A percentile compares a stretch with the other conserved stretches of the same genome.
Conservation (phyloP, 2,888 invertebrate species). For the Busseola fusca region DNA sequence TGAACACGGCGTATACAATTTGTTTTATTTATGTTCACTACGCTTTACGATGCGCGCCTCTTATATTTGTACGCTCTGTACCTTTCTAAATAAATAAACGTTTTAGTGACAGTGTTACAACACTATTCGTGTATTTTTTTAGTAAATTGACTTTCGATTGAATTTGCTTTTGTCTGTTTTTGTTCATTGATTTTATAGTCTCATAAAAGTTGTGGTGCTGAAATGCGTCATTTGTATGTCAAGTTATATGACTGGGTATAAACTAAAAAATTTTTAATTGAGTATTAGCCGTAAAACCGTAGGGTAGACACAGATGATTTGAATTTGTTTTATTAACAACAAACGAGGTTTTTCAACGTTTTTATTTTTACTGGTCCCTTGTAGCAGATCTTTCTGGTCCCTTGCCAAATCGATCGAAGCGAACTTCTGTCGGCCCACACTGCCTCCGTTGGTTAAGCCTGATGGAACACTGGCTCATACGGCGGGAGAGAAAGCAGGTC, state of each 20-base stretch:
- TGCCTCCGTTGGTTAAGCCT: too few species aligned
- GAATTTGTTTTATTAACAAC: conserved; percentile 4
- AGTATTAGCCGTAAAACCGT: neutral
- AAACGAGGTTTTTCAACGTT: neutral
- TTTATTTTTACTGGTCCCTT: too few species aligned
- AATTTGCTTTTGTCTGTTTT: conserved; percentile 20
- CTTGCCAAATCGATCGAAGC: too few species aligned
- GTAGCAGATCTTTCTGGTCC: too few species aligned
- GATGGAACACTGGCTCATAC: too few species aligned
- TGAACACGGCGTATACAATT: conserved; percentile 66
- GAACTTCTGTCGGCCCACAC: too few species aligned
- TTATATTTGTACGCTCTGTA: conserved; percentile 59
- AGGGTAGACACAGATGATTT: neutral
- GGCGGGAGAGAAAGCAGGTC: too few species aligned
- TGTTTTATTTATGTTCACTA: conserved; percentile 58
- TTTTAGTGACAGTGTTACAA: conserved; percentile 55
- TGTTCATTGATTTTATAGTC: conserved; percentile 31
- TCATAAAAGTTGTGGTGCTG: conserved; percentile 10
- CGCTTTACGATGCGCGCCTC: conserved; percentile 61
- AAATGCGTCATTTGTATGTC: conserved; percentile 8
- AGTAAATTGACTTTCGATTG: conserved; percentile 40
- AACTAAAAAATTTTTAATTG: conserved; percentile 13
- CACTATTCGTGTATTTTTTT: conserved; percentile 48
- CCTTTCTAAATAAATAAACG: conserved; percentile 62
- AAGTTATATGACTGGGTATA: conserved; percentile 6